phyloP scores from a whole-genome alignment of 1,140 invertebrate genomes.

The Tetraneura akinire region DNA sequence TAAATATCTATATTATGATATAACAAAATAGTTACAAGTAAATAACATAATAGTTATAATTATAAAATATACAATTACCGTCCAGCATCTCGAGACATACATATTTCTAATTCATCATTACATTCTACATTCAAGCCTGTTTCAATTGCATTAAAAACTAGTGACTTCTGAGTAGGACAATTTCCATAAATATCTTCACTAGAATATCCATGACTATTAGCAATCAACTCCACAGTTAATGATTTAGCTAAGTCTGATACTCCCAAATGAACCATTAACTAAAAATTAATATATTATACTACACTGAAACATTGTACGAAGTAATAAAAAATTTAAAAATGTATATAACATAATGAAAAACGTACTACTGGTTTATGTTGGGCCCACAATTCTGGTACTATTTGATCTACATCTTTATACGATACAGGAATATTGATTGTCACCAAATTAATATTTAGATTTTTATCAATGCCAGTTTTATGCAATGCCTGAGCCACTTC shows the following conservation, averaged over 20 bases:
- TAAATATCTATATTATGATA: slow-evolving; percentile 27
- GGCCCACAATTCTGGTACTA: slow-evolving; percentile 68
- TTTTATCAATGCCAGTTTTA: slow-evolving; percentile 57
- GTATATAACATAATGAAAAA: background rate
- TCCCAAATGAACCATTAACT: slow-evolving; percentile 60
- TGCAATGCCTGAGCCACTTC: slow-evolving; percentile 69
- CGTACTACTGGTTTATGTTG: slow-evolving; percentile 63
- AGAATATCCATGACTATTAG: slow-evolving; percentile 37
- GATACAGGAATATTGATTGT: slow-evolving; percentile 68
- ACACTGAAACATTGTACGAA: background rate
- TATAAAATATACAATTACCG: slow-evolving; percentile 6
- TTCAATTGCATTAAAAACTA: background rate
- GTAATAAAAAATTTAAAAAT: no score
- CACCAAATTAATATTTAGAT: slow-evolving; percentile 63
- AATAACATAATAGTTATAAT: background rate
- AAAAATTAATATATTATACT: background rate
- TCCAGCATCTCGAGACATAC: slow-evolving; percentile 34
- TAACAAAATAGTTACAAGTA: background rate
- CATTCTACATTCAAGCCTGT: slow-evolving; percentile 28
- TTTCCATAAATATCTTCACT: slow-evolving; percentile 6
- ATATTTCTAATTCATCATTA: slow-evolving; percentile 12
- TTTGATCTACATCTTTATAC: slow-evolving; percentile 66
- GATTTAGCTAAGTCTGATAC: slow-evolving; percentile 25
- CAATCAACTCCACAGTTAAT: slow-evolving; percentile 2
- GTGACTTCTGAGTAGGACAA: background rate